Percentiles rank a stretch among this genome's conserved stretches.
Conservation (phyloP, 2,797 vertebrate genomes). For the Paratrypauchen microcephalus region DNA sequence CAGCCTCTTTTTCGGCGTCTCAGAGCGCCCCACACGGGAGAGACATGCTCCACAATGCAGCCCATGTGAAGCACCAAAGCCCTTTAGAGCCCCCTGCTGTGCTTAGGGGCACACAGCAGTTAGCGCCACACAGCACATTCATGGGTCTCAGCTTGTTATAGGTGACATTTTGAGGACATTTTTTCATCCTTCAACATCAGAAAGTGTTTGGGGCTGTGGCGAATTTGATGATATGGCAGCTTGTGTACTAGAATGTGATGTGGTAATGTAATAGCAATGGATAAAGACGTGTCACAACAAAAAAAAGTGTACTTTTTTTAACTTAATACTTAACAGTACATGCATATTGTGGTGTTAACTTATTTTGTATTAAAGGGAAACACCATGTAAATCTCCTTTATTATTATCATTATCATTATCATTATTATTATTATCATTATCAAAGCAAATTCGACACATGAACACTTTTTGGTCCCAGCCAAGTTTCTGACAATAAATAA, state of each 20-base stretch:
- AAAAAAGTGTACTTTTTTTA: background rate
- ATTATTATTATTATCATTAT: no score
- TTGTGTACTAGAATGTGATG: no score
- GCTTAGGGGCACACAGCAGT: constrained; percentile 53
- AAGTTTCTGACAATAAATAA: no score
- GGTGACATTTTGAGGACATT: no score
- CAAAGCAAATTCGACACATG: no score
- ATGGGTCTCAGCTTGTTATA: no score
- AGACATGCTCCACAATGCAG: constrained; percentile 32
- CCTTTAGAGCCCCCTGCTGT: constrained; percentile 78
- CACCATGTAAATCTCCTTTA: no score
- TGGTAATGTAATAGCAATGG: background rate
- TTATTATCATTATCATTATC: no score
- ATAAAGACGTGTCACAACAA: background rate
- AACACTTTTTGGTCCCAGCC: no score
- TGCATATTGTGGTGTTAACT: no score
- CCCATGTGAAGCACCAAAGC: constrained; percentile 46
- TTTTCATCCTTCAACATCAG: background rate
- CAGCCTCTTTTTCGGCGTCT: constrained; percentile 37
- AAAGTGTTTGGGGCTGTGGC: background rate
- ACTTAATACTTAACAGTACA: background rate
- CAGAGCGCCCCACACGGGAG: constrained; percentile 37
- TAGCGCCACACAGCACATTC: background rate
- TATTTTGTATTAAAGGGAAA: no score
- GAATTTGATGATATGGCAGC: background rate